Percentiles rank a stretch among this genome's conserved stretches.
phyloP scores from a whole-genome alignment of 1,140 invertebrate species.

The Rhagoletis pomonella region DNA sequence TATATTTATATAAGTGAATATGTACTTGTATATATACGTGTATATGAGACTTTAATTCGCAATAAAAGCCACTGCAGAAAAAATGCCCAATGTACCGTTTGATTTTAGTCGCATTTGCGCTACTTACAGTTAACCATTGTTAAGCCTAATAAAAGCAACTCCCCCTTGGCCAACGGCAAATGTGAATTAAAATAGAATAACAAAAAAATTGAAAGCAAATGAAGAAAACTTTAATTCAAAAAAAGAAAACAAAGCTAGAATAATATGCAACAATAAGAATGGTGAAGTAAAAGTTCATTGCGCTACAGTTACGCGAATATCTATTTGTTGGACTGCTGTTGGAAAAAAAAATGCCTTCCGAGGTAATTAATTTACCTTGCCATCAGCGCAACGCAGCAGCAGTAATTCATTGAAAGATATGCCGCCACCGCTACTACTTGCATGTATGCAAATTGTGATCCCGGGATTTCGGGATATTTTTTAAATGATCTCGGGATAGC shows the following conservation, averaged over 20 bases:
- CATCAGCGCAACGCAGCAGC: slow-evolving; percentile 24
- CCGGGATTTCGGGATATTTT: background rate
- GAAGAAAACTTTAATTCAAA: background rate
- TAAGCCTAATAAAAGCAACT: background rate
- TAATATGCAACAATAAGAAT: slow-evolving; percentile 8
- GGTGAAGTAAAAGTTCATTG: slow-evolving; percentile 20
- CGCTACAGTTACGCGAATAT: background rate
- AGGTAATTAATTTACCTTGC: slow-evolving; percentile 52
- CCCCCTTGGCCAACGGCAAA: slow-evolving; percentile 15
- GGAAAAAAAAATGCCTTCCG: slow-evolving; percentile 45
- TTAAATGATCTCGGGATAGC: too few species aligned
- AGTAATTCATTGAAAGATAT: slow-evolving; percentile 50
- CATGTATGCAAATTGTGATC: background rate
- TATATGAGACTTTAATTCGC: background rate
- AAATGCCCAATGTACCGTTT: slow-evolving; percentile 38
- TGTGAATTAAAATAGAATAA: background rate
- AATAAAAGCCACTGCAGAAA: background rate
- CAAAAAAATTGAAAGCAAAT: background rate
- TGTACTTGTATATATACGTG: too few species aligned
- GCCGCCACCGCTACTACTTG: background rate
- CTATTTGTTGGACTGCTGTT: background rate
- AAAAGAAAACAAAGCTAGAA: background rate
- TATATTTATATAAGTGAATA: too few species aligned
- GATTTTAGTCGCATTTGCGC: background rate
- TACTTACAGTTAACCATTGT: slow-evolving; percentile 20